phyloP scores from a whole-genome alignment of 1,140 invertebrate genomes.

The Tribolium madens region DNA sequence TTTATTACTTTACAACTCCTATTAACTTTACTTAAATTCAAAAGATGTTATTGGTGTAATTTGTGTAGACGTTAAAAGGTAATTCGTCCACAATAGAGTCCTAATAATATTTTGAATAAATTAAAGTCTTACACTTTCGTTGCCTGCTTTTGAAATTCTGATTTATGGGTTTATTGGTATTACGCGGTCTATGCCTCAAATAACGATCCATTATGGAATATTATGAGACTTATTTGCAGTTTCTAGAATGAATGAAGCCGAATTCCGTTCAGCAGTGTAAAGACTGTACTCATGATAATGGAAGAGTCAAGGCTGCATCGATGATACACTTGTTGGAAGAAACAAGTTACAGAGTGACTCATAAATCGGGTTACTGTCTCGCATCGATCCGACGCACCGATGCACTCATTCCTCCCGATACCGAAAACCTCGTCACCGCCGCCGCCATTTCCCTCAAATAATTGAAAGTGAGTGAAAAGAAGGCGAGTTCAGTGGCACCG shows the following conservation, averaged over 20 bases:
- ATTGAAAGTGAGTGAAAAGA: conserved; percentile 57
- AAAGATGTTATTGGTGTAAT: not conserved
- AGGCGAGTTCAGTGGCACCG: conserved; percentile 59
- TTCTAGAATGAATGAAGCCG: not conserved
- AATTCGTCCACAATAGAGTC: not conserved
- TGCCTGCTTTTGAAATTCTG: not conserved
- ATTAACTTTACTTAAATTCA: too few relatives aligned
- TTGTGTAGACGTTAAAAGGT: not conserved
- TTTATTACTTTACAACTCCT: too few relatives aligned
- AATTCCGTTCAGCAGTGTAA: not conserved
- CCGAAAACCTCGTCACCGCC: not conserved
- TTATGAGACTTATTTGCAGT: not conserved
- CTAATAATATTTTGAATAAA: not conserved
- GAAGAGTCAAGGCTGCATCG: conserved; percentile 7
- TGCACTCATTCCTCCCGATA: not conserved
- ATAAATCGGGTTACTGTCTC: conserved; percentile 51
- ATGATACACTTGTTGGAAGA: conserved; percentile 35
- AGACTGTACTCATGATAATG: not conserved
- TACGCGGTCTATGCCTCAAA: too few relatives aligned
- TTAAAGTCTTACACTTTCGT: not conserved
- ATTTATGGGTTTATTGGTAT: not conserved
- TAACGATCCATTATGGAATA: not conserved
- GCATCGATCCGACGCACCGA: conserved; percentile 42
- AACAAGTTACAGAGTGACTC: conserved; percentile 38
- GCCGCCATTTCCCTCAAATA: conserved; percentile 43